Conservation (phyloP, 2,797 vertebrate genomes). For the Amniataba percoides region DNA sequence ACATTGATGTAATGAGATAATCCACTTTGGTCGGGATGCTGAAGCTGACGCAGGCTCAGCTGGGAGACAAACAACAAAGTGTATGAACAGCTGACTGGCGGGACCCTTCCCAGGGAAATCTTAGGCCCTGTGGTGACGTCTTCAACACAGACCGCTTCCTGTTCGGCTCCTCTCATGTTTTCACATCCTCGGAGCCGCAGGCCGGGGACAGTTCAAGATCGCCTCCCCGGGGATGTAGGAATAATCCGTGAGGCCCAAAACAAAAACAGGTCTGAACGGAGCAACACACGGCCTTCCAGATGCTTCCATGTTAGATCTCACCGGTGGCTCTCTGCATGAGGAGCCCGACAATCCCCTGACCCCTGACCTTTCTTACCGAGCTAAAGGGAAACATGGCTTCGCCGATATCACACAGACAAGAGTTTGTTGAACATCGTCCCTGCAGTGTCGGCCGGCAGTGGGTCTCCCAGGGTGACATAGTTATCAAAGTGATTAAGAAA, state of each 20-base stretch:
- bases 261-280: conserved; percentile 64
- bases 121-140: conserved; percentile 68
- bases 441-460: background rate
- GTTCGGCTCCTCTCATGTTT: conserved; percentile 64
- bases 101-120: conserved; percentile 78
- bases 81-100: conserved; percentile 79
- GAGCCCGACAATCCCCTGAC: conserved; percentile 25
- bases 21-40: background rate
- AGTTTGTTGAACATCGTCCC: conserved; percentile 1
- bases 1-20: background rate
- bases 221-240: conserved; percentile 56
- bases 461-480: background rate
- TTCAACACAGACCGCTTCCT: conserved; percentile 79
- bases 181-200: conserved; percentile 40
- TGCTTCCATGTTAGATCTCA: conserved; percentile 70
- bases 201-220: conserved; percentile 22
- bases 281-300: conserved; percentile 28
- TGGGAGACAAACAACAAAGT: conserved; percentile 55
- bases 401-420: conserved; percentile 16
- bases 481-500: background rate
- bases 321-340: conserved; percentile 65
- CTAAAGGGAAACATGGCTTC: conserved; percentile 34
- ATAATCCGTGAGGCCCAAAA: conserved; percentile 60
- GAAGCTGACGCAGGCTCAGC: conserved; percentile 37
- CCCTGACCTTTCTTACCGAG: conserved; percentile 42